Evolutionary conservation across 2,888 invertebrate genomes (phyloP).

Genomic region (Formica aserva): DNA sequence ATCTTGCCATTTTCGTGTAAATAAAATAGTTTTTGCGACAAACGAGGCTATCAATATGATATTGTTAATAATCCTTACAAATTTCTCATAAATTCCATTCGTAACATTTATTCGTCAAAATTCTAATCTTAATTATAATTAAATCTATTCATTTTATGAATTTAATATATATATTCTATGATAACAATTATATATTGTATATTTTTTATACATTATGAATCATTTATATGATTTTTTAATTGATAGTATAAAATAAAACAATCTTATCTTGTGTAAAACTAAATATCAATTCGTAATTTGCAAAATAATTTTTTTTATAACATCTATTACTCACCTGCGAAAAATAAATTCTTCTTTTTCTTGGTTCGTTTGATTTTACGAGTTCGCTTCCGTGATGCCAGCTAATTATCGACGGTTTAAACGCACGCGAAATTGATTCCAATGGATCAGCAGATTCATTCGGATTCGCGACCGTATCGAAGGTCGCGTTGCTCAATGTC

Average conservation of each 20-base stretch:
- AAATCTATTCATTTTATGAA: neutral
- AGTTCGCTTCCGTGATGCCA: slow-evolving; percentile 11
- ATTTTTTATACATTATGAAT: neutral
- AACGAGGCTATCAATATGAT: neutral
- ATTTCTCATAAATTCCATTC: neutral
- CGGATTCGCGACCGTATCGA: slow-evolving; percentile 8
- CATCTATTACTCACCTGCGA: slow-evolving; percentile 52
- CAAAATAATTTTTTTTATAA: neutral
- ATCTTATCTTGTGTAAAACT: neutral
- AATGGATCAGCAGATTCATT: slow-evolving; percentile 10
- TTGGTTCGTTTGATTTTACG: slow-evolving; percentile 27
- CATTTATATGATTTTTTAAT: neutral
- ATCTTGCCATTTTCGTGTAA: neutral
- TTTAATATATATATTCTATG: neutral
- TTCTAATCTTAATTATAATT: neutral
- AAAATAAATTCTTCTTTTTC: slow-evolving; percentile 32
- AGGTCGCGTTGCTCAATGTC: neutral
- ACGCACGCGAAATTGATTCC: neutral
- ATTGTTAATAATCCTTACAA: neutral
- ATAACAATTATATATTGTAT: neutral
- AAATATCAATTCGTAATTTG: neutral
- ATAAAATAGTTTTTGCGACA: slow-evolving; percentile 19
- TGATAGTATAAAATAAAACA: neutral
- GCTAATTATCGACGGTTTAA: neutral
- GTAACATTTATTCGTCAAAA: neutral